Evolutionary conservation across 2,888 invertebrate genomes (phyloP).

Genomic region (Agrilus biguttatus): DNA sequence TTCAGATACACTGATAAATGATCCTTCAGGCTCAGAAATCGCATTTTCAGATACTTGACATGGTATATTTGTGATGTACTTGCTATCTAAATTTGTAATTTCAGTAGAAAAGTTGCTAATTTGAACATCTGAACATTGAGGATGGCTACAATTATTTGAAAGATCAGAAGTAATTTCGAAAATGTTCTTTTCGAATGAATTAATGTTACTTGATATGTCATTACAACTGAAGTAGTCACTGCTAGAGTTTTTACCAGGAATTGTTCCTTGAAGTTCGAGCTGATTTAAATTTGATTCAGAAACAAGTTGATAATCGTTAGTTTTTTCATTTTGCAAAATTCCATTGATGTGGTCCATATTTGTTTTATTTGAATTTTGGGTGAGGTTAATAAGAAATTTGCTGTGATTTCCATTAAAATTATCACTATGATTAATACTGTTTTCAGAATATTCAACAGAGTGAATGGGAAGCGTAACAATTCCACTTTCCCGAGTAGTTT

Average conservation of each 20-base stretch:
- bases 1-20: constrained; percentile 46
- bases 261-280: not conserved
- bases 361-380: not conserved
- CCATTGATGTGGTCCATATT: constrained; percentile 3
- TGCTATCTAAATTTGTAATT: not conserved
- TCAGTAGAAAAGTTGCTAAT: not conserved
- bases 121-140: too few relatives aligned
- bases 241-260: constrained; percentile 8
- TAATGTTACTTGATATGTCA: constrained; percentile 12
- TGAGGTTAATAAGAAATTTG: not conserved
- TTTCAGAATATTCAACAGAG: not conserved
- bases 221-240: constrained; percentile 27
- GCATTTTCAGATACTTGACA: constrained; percentile 2
- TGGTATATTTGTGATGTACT: constrained; percentile 4
- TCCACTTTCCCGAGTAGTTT: constrained; percentile 23
- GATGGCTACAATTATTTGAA: too few relatives aligned
- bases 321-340: not conserved
- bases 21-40: constrained; percentile 4
- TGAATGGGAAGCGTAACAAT: constrained; percentile 20
- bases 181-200: constrained; percentile 19
- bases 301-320: not conserved
- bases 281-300: not conserved
- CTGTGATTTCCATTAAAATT: not conserved
- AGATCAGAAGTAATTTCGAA: constrained; percentile 5
- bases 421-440: not conserved